Percentiles rank a stretch among this genome's conserved stretches.
Evolutionary conservation across 2,888 invertebrate genomes (phyloP).

Genomic region (Amphipoea oculea): DNA sequence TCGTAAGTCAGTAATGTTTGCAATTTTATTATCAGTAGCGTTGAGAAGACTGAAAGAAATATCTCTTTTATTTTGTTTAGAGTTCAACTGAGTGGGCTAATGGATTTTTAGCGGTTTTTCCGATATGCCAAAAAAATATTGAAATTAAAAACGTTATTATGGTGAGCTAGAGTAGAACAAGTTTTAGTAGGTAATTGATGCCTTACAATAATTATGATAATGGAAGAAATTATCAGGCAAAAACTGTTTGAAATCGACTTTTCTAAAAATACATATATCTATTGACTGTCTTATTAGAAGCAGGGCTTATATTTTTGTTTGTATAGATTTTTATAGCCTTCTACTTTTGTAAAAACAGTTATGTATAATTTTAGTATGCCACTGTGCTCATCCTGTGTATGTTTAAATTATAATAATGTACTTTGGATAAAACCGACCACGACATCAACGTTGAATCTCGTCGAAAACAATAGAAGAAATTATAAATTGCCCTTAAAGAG

Average conservation of each 20-base stretch:
- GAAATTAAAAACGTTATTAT: neutral
- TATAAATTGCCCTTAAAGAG: neutral
- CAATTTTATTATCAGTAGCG: conserved; percentile 20
- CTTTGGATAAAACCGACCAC: no score
- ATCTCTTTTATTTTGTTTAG: neutral
- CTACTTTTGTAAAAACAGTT: no score
- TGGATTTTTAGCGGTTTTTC: neutral
- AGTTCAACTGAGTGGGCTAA: neutral
- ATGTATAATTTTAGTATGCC: no score
- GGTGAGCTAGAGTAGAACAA: no score
- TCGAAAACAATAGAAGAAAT: neutral
- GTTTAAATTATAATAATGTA: no score
- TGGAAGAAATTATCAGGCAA: neutral
- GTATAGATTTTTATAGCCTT: no score
- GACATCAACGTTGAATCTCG: neutral
- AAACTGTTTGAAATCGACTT: neutral
- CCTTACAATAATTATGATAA: neutral
- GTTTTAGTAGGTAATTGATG: neutral
- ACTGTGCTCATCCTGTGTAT: no score
- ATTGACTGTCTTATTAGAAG: neutral
- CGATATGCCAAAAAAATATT: neutral
- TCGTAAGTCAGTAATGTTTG: conserved; percentile 57
- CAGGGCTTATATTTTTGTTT: no score
- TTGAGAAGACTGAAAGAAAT: neutral
- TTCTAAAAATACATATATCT: neutral